Conservation (phyloP, 2,888 invertebrate genomes). For the Endotricha flammealis region DNA sequence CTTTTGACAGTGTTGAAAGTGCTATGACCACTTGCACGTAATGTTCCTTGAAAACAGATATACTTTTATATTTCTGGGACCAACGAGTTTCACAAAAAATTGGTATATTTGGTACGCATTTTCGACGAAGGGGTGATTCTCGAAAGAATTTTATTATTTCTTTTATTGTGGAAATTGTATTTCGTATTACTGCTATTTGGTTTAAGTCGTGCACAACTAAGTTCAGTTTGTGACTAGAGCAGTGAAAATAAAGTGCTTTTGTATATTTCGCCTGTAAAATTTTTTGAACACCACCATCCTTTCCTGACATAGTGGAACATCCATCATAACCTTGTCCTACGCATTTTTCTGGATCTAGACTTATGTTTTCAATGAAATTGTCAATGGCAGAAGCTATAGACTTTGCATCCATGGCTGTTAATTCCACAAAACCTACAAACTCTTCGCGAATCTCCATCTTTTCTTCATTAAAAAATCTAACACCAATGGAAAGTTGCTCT, state of each 20-base stretch:
- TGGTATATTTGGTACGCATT: slow-evolving; percentile 27
- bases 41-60: slow-evolving; percentile 23
- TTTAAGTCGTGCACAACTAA: slow-evolving; percentile 17
- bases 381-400: slow-evolving; percentile 13
- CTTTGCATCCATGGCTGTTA: slow-evolving; percentile 20
- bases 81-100: slow-evolving; percentile 18
- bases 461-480: slow-evolving; percentile 16
- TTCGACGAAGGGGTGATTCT: slow-evolving; percentile 27
- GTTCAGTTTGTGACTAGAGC: slow-evolving; percentile 15
- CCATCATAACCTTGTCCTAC: slow-evolving; percentile 15
- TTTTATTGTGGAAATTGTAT: slow-evolving; percentile 19
- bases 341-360: slow-evolving; percentile 3
- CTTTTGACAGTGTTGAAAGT: slow-evolving; percentile 19
- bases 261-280: slow-evolving; percentile 15
- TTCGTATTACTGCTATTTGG: slow-evolving; percentile 19
- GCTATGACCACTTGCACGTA: too few species aligned
- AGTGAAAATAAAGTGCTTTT: slow-evolving; percentile 16
- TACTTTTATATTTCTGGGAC: slow-evolving; percentile 19
- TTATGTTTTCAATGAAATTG: slow-evolving; percentile 14
- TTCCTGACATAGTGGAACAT: slow-evolving; percentile 19
- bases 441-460: slow-evolving; percentile 14
- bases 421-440: slow-evolving; percentile 16
- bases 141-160: too few species aligned
- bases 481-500: slow-evolving; percentile 19
- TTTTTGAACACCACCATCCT: slow-evolving; percentile 14